A percentile compares a stretch with the other conserved stretches of the same genome.
Conservation (phyloP, 2,797 vertebrate species). For the Chanos chanos region DNA sequence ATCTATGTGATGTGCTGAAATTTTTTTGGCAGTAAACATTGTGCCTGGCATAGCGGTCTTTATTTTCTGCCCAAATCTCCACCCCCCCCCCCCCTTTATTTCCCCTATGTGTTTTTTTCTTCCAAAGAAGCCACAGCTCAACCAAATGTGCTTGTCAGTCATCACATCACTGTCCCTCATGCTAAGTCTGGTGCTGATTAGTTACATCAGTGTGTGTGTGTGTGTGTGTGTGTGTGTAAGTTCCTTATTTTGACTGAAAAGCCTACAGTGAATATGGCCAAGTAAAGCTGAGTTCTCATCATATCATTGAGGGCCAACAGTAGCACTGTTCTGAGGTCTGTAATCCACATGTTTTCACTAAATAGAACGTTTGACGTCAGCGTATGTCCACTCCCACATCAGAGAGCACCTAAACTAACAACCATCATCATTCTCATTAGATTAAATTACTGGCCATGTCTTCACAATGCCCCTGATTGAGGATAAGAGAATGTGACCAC, state of each 20-base stretch:
- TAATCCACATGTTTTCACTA: background rate
- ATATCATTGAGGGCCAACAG: background rate
- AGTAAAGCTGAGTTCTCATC: slow-evolving; percentile 1
- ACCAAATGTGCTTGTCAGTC: background rate
- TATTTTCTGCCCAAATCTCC: no score
- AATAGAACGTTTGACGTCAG: slow-evolving; percentile 11
- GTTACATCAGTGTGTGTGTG: background rate
- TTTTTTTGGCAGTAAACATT: no score
- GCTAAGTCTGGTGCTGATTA: no score
- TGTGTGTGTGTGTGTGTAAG: background rate
- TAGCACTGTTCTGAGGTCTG: background rate
- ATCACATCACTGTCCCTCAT: background rate
- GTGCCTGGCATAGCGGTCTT: no score
- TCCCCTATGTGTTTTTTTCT: no score
- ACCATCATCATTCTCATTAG: background rate
- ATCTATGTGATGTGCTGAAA: no score
- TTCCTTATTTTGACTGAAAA: background rate
- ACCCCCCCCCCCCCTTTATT: no score
- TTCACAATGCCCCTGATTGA: background rate
- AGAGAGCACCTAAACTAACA: slow-evolving; percentile 1
- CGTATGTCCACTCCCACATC: slow-evolving; percentile 7
- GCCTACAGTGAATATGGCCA: background rate
- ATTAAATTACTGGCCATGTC: slow-evolving; percentile 1
- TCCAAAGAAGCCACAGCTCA: background rate
- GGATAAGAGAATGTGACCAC: background rate